Percentiles rank a stretch among this genome's conserved stretches.
Conservation (phyloP, 2,888 invertebrate species). For the Penaeus monodon region DNA sequence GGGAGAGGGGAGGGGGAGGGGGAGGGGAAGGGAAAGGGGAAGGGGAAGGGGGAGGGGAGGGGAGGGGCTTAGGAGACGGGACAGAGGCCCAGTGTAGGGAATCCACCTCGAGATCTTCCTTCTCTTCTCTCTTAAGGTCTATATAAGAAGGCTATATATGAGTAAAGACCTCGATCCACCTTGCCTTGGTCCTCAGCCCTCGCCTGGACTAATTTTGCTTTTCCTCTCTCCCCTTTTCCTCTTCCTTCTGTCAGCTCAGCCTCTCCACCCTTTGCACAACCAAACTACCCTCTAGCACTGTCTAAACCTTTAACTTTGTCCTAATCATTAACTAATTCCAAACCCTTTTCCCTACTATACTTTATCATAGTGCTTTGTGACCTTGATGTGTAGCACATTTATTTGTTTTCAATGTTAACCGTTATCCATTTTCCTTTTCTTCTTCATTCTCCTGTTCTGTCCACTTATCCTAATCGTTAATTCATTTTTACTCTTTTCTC, state of each 20-base stretch:
- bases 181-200: not conserved
- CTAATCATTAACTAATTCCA: too few species aligned
- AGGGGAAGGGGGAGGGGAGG: not conserved
- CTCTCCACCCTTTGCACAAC: not conserved
- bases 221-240: not conserved
- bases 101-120: not conserved
- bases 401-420: too few species aligned
- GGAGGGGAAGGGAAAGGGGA: not conserved
- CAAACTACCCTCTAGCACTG: too few species aligned
- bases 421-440: too few species aligned
- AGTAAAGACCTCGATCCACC: not conserved
- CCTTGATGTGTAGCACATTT: too few species aligned
- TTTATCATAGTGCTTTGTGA: too few species aligned
- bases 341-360: too few species aligned
- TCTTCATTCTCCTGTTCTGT: too few species aligned
- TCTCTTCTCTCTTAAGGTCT: too few species aligned
- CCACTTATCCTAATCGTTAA: too few species aligned
- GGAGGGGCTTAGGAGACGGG: not conserved
- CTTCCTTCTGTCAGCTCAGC: not conserved
- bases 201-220: not conserved
- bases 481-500: too few species aligned
- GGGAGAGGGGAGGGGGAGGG: not conserved
- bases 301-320: too few species aligned
- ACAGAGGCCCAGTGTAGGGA: not conserved
- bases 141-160: not conserved